Conservation (phyloP, 2,113 vertebrate genomes). For the Corythaixoides concolor region DNA sequence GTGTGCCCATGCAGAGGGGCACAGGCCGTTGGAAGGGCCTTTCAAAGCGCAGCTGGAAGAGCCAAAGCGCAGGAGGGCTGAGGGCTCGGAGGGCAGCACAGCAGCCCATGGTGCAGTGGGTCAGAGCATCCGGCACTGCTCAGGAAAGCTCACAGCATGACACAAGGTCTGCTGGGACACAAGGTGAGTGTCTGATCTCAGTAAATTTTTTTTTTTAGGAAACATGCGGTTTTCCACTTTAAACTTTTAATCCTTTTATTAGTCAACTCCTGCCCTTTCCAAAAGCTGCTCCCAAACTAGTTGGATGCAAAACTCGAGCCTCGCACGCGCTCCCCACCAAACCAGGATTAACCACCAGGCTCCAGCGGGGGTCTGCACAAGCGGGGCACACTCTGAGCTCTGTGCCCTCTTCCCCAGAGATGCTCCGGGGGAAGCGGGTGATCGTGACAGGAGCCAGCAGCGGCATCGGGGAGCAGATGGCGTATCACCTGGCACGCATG, state of each 20-base stretch:
- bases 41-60: not conserved
- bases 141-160: fast-evolving
- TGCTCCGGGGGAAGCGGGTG: slow-evolving; percentile 76
- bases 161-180: not conserved
- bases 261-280: fast-evolving
- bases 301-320: not conserved
- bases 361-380: fast-evolving
- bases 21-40: fast-evolving
- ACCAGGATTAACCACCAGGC: fast-evolving
- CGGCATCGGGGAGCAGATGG: slow-evolving; percentile 79
- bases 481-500: slow-evolving; percentile 77
- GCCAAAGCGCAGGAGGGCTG: fast-evolving
- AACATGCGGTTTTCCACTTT: fast-evolving
- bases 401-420: slow-evolving; percentile 48
- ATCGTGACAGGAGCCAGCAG: slow-evolving; percentile 78
- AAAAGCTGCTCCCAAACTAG: not conserved
- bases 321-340: fast-evolving
- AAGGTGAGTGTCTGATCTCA: fast-evolving
- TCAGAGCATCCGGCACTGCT: not conserved
- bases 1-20: fast-evolving
- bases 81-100: not conserved
- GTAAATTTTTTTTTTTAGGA: not conserved
- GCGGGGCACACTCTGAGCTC: fast-evolving
- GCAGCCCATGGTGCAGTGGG: fast-evolving
- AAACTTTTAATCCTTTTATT: not conserved